These are phyloP conservation scores for Rhineura floridana DNA, from an alignment of 2,113 vertebrate species.

Conservation along the genomic window DNA sequence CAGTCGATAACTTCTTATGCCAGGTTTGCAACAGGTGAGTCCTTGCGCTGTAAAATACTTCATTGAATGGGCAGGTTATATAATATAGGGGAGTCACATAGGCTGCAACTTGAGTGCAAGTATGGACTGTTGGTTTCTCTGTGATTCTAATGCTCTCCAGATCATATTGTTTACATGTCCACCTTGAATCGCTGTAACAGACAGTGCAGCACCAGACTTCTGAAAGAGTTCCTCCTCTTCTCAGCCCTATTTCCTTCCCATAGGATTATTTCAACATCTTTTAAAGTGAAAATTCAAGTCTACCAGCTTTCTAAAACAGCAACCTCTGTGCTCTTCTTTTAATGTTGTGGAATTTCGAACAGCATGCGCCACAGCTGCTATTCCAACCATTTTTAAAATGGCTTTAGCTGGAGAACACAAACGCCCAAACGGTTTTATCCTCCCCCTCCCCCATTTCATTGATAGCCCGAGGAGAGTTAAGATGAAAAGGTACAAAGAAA, in stretches of 20 bases:
- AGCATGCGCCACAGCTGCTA: not conserved
- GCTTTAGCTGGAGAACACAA: too few species aligned
- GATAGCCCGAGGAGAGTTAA: not conserved
- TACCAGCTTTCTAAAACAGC: not conserved
- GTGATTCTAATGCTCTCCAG: too few species aligned
- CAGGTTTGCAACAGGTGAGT: conserved; percentile 87
- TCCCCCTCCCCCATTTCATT: not conserved
- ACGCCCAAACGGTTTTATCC: too few species aligned
- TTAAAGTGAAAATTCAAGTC: not conserved
- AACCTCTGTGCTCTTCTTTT: too few species aligned
- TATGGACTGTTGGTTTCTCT: too few species aligned
- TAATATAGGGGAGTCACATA: not conserved
- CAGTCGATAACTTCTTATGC: conserved; percentile 85
- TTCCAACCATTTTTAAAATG: not conserved
- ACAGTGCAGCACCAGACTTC: not conserved
- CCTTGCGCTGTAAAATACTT: conserved; percentile 6
- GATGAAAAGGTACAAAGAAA: not conserved
- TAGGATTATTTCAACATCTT: not conserved
- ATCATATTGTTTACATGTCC: not conserved
- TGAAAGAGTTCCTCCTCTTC: not conserved
- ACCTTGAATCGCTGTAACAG: too few species aligned
- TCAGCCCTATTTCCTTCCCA: too few species aligned
- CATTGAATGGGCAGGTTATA: not conserved
- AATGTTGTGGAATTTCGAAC: not conserved
- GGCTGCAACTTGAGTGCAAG: not conserved